Evolutionary conservation across 1,140 invertebrate genomes (phyloP).

Genomic region (Araneus ventricosus): DNA sequence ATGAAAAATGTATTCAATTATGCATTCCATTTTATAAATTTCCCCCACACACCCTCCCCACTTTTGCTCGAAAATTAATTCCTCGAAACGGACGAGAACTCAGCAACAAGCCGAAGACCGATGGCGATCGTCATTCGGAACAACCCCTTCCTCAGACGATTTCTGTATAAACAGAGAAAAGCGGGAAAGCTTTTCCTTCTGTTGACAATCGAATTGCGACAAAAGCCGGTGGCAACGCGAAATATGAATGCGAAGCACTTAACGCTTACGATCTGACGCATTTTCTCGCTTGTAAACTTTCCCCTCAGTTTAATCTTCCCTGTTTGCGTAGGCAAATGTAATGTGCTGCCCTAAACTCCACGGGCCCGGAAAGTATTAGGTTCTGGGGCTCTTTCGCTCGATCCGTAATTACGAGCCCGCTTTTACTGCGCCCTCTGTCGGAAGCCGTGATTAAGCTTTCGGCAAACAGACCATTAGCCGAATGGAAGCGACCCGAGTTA

Average conservation of each 20-base stretch:
- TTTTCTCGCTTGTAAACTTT: slow-evolving; percentile 60
- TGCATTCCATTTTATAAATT: background rate
- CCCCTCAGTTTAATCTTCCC: slow-evolving; percentile 66
- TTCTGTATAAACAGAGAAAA: slow-evolving; percentile 67
- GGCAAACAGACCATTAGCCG: slow-evolving; percentile 73
- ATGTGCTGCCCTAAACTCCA: slow-evolving; percentile 51
- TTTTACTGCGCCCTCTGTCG: slow-evolving; percentile 73
- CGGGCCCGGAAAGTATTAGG: slow-evolving; percentile 54
- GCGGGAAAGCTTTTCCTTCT: slow-evolving; percentile 58
- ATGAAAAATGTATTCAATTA: slow-evolving; percentile 28
- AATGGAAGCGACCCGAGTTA: slow-evolving; percentile 50
- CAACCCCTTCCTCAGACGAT: slow-evolving; percentile 28
- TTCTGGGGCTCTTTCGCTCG: background rate
- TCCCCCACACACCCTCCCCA: background rate
- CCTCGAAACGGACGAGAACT: background rate
- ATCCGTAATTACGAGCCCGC: slow-evolving; percentile 63
- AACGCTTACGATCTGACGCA: slow-evolving; percentile 73
- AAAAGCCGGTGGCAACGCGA: slow-evolving; percentile 53
- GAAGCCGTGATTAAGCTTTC: slow-evolving; percentile 72
- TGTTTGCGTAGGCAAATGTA: slow-evolving; percentile 75
- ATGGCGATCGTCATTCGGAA: slow-evolving; percentile 4
- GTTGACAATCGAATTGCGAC: slow-evolving; percentile 74
- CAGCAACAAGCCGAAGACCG: slow-evolving; percentile 53
- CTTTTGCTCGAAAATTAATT: slow-evolving; percentile 14
- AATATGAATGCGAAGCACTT: slow-evolving; percentile 67